These are phyloP conservation scores for Gila orcuttii DNA, from an alignment of 2,113 vertebrate species.

Conservation along the genomic window DNA sequence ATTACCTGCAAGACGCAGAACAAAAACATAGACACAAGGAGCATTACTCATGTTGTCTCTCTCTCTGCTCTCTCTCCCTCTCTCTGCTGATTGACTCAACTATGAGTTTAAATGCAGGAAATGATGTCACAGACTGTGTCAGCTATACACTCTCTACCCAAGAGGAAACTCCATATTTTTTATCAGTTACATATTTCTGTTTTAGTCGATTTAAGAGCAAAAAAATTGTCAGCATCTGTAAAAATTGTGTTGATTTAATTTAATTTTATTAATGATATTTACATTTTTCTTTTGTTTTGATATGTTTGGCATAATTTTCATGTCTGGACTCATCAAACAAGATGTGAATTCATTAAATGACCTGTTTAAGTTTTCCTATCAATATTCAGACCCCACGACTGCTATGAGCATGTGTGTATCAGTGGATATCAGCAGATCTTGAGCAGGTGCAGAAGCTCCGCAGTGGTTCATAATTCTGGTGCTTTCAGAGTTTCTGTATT, in stretches of 20 bases:
- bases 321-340: neutral
- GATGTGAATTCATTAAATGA: neutral
- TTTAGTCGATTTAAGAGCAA: neutral
- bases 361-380: neutral
- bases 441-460: neutral
- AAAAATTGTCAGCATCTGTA: no score
- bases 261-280: neutral
- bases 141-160: neutral
- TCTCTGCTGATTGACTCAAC: neutral
- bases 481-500: constrained; percentile 43
- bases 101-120: neutral
- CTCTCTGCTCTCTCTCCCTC: neutral
- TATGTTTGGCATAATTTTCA: neutral
- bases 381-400: neutral
- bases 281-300: neutral
- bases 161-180: neutral
- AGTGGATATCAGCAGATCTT: neutral
- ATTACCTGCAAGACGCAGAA: neutral
- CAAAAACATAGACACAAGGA: neutral
- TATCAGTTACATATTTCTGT: neutral
- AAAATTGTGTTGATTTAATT: no score
- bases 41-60: neutral
- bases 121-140: neutral
- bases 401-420: neutral
- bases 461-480: constrained; percentile 2